Evolutionary conservation across 2,888 invertebrate genomes (phyloP), one percentile per base, ranked within the genome.

Genomic region (Aspidiotus destructor): DNA sequence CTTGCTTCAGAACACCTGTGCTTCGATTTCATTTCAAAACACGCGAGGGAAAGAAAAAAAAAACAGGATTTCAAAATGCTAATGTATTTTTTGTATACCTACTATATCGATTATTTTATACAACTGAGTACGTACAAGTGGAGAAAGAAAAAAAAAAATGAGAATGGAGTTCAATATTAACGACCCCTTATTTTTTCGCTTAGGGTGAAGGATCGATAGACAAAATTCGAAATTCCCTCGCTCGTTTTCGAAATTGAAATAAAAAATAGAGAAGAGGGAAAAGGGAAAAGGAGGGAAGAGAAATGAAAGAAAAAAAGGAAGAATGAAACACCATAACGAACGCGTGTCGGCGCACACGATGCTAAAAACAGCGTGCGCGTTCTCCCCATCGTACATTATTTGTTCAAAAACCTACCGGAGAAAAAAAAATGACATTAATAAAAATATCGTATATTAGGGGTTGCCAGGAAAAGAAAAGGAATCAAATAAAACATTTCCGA

Each of bases 331-430:
- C 67, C 67, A 67, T 60, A 67, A n/a, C 58, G 67, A 58, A 67
- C 67, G 67, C 67, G 67, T 67, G 67, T 67, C 67, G 53, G 67
- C 67, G 67, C 67, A 67, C 67, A 67, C 67, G 67, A 67, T 60
- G 48, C 57, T 57, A 61, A 60, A 55, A 60, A 58, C 67, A 60
- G 44, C 67, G 67, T 60, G 60, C 67, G 67, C 67, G 67, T 41
- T 67, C 67, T 58, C 67, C 67, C 67, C 48, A 67, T 67, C 28
- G 5, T 28, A 28, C 28, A 28, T 28, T 28, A 67, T 67, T 67
- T 44, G 67, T 67, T 60, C 60, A 67, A 67, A 67, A 60, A 67
- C 28, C 48, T 67, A 67, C 60, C 65, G 42, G 58, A 67, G 57
- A 67, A 54, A 65, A 67, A 67, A 67, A 63, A 44, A 67, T 60